Evolutionary conservation across 1,140 invertebrate genomes (phyloP).

Genomic region (Pogonognathellus flavescens): DNA sequence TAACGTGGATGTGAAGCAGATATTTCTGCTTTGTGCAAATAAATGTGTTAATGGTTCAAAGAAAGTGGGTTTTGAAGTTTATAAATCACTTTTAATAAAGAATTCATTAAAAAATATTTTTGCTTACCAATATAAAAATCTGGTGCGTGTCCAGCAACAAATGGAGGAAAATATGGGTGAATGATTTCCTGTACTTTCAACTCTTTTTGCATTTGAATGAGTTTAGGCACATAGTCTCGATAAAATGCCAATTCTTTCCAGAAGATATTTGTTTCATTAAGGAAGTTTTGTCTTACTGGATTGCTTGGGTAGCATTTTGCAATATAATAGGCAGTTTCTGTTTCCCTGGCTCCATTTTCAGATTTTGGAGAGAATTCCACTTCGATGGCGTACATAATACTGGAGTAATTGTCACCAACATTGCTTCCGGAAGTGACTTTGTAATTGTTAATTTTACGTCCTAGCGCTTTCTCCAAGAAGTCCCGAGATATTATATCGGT

Average conservation of each 20-base stretch:
- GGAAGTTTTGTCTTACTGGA: slow-evolving; percentile 48
- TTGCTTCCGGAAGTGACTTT: neutral
- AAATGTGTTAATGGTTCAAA: no score
- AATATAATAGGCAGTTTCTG: neutral
- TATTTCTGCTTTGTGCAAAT: no score
- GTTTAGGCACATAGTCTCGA: slow-evolving; percentile 19
- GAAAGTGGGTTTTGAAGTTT: no score
- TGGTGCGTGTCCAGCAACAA: slow-evolving; percentile 35
- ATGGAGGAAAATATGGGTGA: slow-evolving; percentile 10
- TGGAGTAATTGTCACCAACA: slow-evolving; percentile 52
- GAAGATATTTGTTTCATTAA: slow-evolving; percentile 54
- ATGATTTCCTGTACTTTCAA: neutral
- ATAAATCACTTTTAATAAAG: no score
- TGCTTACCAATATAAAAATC: slow-evolving; percentile 17
- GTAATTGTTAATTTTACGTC: neutral
- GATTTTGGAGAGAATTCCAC: neutral
- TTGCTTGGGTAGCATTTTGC: slow-evolving; percentile 50
- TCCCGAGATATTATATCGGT: neutral
- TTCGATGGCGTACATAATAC: slow-evolving; percentile 27
- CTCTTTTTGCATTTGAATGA: slow-evolving; percentile 34
- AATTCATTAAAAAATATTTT: no score
- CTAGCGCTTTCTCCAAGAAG: slow-evolving; percentile 1
- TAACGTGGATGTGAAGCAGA: no score
- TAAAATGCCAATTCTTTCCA: slow-evolving; percentile 51
- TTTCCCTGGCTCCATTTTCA: neutral